Conservation (phyloP, 2,888 invertebrate genomes). For the Dascillus cervinus region DNA sequence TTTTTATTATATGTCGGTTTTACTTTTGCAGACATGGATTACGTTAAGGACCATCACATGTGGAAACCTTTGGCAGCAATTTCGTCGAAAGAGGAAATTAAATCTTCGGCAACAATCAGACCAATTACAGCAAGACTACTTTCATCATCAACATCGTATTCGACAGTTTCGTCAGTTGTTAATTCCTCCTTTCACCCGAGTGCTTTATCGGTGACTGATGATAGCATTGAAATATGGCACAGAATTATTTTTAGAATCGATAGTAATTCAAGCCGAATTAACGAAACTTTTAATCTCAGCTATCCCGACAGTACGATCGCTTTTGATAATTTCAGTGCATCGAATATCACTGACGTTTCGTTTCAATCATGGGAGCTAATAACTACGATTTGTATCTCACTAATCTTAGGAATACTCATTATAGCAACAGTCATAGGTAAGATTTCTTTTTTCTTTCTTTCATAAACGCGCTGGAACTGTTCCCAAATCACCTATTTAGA, state of each 20-base stretch:
- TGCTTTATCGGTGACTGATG: slow-evolving; percentile 10
- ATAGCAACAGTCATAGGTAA: slow-evolving; percentile 57
- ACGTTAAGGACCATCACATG: slow-evolving; percentile 26
- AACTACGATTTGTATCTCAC: slow-evolving; percentile 54
- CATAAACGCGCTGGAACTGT: too few species aligned
- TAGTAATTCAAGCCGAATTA: slow-evolving; percentile 14
- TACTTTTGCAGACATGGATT: slow-evolving; percentile 26
- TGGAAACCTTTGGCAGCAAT: slow-evolving; percentile 31
- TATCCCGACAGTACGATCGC: slow-evolving; percentile 7
- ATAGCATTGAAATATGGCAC: slow-evolving; percentile 30
- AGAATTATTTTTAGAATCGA: slow-evolving; percentile 27
- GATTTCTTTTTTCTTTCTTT: too few species aligned
- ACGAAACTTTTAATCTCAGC: slow-evolving; percentile 11
- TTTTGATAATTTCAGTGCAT: slow-evolving; percentile 9
- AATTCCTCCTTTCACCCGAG: slow-evolving; percentile 7
- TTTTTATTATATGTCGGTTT: too few species aligned
- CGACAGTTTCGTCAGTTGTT: slow-evolving; percentile 12
- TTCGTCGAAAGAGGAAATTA: slow-evolving; percentile 23
- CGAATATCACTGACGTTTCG: slow-evolving; percentile 9
- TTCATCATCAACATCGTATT: slow-evolving; percentile 5
- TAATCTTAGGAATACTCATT: slow-evolving; percentile 53
- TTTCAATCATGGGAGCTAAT: slow-evolving; percentile 49
- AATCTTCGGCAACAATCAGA: slow-evolving; percentile 5
- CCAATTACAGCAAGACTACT: background rate
- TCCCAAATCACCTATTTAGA: too few species aligned